Percentiles rank a stretch among this genome's conserved stretches.
Evolutionary conservation across 2,888 invertebrate species (phyloP).

Genomic region (Polia nebulosa): DNA sequence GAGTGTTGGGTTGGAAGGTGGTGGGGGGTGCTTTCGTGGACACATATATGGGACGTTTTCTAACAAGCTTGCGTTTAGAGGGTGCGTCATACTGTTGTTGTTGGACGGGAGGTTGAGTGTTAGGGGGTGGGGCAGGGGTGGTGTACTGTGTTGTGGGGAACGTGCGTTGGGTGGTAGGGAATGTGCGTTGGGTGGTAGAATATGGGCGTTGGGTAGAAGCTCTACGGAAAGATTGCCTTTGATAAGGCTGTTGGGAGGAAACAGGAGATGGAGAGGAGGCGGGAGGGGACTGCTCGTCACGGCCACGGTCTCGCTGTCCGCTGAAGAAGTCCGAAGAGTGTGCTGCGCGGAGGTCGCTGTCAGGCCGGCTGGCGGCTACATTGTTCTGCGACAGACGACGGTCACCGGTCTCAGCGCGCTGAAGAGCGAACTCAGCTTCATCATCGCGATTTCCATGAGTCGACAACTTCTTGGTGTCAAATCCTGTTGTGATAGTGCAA

Average conservation of each 20-base stretch:
- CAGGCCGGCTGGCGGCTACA: conserved; percentile 76
- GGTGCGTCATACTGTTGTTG: conserved; percentile 76
- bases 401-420: conserved; percentile 93
- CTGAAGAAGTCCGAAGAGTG: conserved; percentile 95
- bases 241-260: conserved; percentile 65
- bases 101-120: conserved; percentile 70
- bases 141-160: conserved; percentile 71
- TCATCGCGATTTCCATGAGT: conserved; percentile 90
- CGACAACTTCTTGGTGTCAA: conserved; percentile 92
- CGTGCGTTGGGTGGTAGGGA: conserved; percentile 73
- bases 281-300: conserved; percentile 78
- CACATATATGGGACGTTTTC: conserved; percentile 84
- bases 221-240: conserved; percentile 80
- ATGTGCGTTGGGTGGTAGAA: conserved; percentile 76
- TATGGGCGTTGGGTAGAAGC: conserved; percentile 81
- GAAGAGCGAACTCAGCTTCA: conserved; percentile 93
- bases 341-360: conserved; percentile 93
- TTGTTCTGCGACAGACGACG: conserved; percentile 82
- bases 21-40: conserved; percentile 78
- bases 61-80: conserved; percentile 83
- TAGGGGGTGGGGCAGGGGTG: conserved; percentile 69
- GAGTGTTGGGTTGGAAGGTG: conserved; percentile 75
- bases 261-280: conserved; percentile 75
- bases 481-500: conserved; percentile 82
- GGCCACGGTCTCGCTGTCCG: conserved; percentile 86